Evolutionary conservation across 2,113 vertebrate genomes (phyloP).

Genomic region (Motacilla tschutschensis): DNA sequence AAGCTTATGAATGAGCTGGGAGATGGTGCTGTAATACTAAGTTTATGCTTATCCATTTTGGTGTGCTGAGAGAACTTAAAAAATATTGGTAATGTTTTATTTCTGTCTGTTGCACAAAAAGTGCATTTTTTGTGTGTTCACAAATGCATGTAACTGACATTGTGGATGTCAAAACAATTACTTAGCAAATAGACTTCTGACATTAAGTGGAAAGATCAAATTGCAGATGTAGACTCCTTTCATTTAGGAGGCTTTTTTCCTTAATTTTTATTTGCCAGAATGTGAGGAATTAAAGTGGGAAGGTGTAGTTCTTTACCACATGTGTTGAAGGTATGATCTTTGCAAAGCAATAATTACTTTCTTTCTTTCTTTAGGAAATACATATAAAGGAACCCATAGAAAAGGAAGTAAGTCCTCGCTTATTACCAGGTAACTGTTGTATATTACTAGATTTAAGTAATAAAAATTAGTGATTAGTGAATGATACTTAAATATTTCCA

Average conservation of each 20-base stretch:
- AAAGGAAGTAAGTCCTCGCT: slow-evolving; percentile 77
- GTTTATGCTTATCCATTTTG: neutral
- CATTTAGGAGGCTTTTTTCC: neutral
- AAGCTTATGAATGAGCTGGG: neutral
- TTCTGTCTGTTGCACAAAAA: neutral
- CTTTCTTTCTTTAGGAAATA: slow-evolving; percentile 76
- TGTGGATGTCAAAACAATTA: neutral
- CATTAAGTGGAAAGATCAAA: neutral
- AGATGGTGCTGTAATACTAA: neutral
- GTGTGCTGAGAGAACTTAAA: neutral
- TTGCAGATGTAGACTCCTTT: fast-evolving
- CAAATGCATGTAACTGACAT: neutral
- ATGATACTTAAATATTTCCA: neutral
- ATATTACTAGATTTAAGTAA: neutral
- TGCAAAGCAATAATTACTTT: neutral
- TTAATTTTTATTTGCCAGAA: neutral
- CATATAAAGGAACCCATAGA: slow-evolving; percentile 76
- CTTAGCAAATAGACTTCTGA: neutral
- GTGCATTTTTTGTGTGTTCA: neutral
- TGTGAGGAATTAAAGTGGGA: neutral
- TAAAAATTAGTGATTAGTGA: neutral
- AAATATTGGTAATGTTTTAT: neutral
- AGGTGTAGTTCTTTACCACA: neutral
- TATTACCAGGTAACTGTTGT: slow-evolving; percentile 80
- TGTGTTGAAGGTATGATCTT: neutral